phyloP scores from a whole-genome alignment of 1,140 invertebrate species.

The Drosophila busckii region DNA sequence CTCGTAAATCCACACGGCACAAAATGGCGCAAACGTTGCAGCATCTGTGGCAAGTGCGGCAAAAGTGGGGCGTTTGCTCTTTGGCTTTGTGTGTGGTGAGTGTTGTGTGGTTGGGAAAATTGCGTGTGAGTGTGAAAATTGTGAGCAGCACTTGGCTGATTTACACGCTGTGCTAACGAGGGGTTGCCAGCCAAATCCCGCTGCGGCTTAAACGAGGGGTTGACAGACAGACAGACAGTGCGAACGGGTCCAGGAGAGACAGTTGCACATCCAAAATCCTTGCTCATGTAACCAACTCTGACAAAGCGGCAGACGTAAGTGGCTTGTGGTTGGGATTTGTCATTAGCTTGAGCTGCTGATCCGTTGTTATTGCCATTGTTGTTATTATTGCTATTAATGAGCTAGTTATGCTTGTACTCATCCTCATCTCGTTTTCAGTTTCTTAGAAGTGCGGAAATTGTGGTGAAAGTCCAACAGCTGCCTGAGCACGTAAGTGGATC shows the following conservation, averaged over 20 bases:
- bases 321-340: constrained; percentile 58
- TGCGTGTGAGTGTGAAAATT: constrained; percentile 34
- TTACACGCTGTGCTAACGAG: constrained; percentile 66
- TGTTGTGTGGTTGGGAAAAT: constrained; percentile 34
- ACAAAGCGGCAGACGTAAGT: constrained; percentile 42
- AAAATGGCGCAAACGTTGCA: constrained; percentile 44
- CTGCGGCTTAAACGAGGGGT: constrained; percentile 32
- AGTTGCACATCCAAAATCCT: constrained; percentile 16
- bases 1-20: constrained; percentile 67
- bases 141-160: constrained; percentile 41
- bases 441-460: constrained; percentile 55
- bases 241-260: neutral
- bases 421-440: constrained; percentile 1
- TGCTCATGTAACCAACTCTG: constrained; percentile 52
- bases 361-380: constrained; percentile 21
- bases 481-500: constrained; percentile 51
- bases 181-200: constrained; percentile 51
- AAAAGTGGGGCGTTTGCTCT: constrained; percentile 25
- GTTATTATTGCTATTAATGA: constrained; percentile 56
- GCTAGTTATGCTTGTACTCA: constrained; percentile 16
- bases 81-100: constrained; percentile 1
- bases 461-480: constrained; percentile 68
- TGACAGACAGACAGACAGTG: constrained; percentile 26
- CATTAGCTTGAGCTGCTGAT: constrained; percentile 4
- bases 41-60: constrained; percentile 65